Conservation (phyloP, 2,113 vertebrate species). For the Mobula birostris region DNA sequence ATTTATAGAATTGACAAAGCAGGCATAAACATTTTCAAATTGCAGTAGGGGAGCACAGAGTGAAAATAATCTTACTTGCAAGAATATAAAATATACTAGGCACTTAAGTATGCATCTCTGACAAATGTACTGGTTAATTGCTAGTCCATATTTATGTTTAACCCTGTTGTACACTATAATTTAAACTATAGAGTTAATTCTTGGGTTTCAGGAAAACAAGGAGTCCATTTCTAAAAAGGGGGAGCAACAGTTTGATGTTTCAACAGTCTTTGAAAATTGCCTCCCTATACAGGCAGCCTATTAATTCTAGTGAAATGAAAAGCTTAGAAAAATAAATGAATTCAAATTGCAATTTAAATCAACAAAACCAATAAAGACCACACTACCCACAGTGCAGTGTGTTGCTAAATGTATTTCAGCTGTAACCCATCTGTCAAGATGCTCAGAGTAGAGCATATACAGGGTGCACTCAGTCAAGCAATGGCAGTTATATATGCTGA, state of each 20-base stretch:
- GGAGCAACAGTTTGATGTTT: constrained; percentile 10
- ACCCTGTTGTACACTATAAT: not conserved
- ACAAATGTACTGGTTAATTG: not conserved
- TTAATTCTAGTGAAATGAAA: constrained; percentile 31
- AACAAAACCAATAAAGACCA: not conserved
- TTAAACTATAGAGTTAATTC: constrained; percentile 14
- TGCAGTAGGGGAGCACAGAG: not conserved
- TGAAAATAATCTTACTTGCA: constrained; percentile 21
- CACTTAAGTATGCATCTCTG: not conserved
- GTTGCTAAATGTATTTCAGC: constrained; percentile 32
- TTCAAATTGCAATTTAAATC: constrained; percentile 28
- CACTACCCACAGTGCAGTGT: constrained; percentile 13
- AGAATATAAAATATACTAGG: not conserved
- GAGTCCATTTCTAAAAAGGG: not conserved
- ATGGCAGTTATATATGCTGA: constrained; percentile 7
- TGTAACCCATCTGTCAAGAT: constrained; percentile 23
- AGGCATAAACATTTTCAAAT: constrained; percentile 26
- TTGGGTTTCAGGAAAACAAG: not conserved
- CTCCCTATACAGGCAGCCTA: constrained; percentile 3
- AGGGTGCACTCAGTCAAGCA: constrained; percentile 9
- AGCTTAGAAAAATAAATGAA: constrained; percentile 36
- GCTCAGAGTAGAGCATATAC: not conserved
- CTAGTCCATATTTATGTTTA: not conserved
- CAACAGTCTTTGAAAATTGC: not conserved
- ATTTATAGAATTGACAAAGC: constrained; percentile 14